Evolutionary conservation across 2,797 vertebrate genomes (phyloP), one percentile per base, ranked within the genome.

Genomic region (Microctenopoma steveboyesi): DNA sequence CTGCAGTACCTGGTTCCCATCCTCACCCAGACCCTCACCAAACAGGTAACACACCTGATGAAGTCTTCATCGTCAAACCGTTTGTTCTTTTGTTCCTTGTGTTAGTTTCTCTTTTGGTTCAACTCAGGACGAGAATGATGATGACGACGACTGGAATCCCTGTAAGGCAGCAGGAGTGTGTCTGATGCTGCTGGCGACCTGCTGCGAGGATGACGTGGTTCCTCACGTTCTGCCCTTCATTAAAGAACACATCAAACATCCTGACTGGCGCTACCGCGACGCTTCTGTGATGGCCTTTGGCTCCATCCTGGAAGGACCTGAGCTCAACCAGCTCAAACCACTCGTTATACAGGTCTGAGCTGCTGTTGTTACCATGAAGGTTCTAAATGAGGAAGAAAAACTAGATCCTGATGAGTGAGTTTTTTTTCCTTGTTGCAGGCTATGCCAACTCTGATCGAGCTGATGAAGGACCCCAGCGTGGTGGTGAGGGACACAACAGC

Each of bases 1-100:
- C 91, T 99, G n/a, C 97, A 99, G 86, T 99, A 99, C 86, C 90
- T 99, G 90, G 97, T 99, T 61, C 98, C 98, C 1, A 99, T 99
- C 78, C 94, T 99, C 16, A 99, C 97, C 4, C 97, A 98, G 89
- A 98, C 97, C 0, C 93, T 99, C 87, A 97, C 96, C 47, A 99
- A 99, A 69, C 98, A 99, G 96, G 98, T 99, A 89, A 25, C 3
- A 0, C 13, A 4, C 0, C 37, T 25, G 30, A 18, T 1, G 7
- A 15, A 28, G 39, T 4, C 37, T 14, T 1, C 2, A 1, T 5
- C 5, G 4, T 27, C 18, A 3, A 10, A 13, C 0, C 6, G 42
- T 11, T n/a, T 22, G 22, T 22, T 12, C 39, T 30, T 30, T 30
- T 16, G 40, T 27, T 51, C 48, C 35, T 40, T 11, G 7, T 4